phyloP scores from a whole-genome alignment of 2,113 vertebrate genomes.

The Myrmecophaga tridactyla region DNA sequence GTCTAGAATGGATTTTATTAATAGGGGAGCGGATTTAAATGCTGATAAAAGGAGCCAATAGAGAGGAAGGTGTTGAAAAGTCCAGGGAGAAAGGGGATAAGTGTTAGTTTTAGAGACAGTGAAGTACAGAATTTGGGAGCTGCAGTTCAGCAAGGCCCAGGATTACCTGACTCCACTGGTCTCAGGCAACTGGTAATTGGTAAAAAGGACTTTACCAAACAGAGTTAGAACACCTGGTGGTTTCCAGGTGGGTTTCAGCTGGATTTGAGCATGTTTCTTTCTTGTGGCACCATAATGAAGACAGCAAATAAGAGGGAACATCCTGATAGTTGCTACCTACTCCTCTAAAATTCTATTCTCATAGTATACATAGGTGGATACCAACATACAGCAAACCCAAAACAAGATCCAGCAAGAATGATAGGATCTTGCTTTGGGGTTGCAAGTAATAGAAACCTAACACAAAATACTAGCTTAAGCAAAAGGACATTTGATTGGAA shows the following conservation, averaged over 20 bases:
- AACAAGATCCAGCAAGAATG: neutral
- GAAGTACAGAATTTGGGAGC: conserved; percentile 61
- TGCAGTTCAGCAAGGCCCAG: conserved; percentile 46
- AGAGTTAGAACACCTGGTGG: conserved; percentile 25
- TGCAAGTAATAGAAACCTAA: neutral
- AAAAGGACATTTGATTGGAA: conserved; percentile 10
- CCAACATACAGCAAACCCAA: neutral
- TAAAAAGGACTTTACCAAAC: conserved; percentile 51
- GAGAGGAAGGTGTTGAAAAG: conserved; percentile 46
- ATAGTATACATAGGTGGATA: neutral
- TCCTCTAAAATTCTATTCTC: neutral
- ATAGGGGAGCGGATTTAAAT: neutral
- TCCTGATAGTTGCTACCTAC: neutral
- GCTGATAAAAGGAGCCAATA: conserved; percentile 18
- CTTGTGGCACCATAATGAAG: conserved; percentile 43
- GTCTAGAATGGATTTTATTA: neutral
- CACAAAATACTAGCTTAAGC: neutral
- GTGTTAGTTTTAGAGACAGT: conserved; percentile 54
- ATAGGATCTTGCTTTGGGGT: conserved; percentile 19
- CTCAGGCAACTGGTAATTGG: conserved; percentile 47
- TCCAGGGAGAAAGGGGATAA: conserved; percentile 48
- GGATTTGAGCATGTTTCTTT: conserved; percentile 27
- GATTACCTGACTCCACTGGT: conserved; percentile 67
- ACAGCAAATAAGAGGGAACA: conserved; percentile 24
- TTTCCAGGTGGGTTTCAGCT: conserved; percentile 39